Conservation (phyloP, 2,797 vertebrate genomes). For the Mionectes olivaceus region DNA sequence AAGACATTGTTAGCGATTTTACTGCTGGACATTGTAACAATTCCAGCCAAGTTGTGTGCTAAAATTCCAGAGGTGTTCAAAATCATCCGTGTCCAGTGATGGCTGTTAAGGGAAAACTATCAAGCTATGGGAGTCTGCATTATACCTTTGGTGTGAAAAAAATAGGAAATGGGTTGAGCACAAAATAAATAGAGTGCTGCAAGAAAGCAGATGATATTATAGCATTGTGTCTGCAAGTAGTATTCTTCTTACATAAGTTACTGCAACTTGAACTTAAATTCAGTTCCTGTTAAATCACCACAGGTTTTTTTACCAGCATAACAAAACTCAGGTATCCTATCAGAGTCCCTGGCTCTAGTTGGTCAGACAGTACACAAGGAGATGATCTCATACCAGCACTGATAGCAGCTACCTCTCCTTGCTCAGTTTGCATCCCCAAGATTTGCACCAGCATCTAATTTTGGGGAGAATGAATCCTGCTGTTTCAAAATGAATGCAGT, state of each 20-base stretch:
- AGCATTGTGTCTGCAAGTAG: background rate
- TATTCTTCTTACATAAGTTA: background rate
- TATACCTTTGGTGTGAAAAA: background rate
- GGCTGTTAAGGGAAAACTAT: slow-evolving; percentile 21
- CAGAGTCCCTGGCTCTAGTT: background rate
- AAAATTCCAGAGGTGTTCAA: slow-evolving; percentile 45
- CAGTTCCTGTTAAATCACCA: background rate
- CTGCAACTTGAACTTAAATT: background rate
- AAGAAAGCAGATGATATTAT: background rate
- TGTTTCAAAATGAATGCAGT: background rate
- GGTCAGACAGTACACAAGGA: background rate
- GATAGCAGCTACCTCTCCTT: background rate
- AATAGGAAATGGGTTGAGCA: background rate
- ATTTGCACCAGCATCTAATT: background rate
- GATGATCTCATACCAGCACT: background rate
- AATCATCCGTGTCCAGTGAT: slow-evolving; percentile 32
- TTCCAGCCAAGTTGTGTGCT: background rate
- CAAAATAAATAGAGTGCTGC: slow-evolving; percentile 12
- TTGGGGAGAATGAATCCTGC: background rate
- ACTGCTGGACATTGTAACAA: background rate
- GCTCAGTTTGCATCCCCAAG: background rate
- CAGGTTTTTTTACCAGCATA: background rate
- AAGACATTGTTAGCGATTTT: slow-evolving; percentile 34
- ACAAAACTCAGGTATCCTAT: background rate
- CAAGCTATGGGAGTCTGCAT: background rate